Base-by-base conservation (phyloP, 2,797 vertebrate genomes). In the Hirundo rustica region DNA sequence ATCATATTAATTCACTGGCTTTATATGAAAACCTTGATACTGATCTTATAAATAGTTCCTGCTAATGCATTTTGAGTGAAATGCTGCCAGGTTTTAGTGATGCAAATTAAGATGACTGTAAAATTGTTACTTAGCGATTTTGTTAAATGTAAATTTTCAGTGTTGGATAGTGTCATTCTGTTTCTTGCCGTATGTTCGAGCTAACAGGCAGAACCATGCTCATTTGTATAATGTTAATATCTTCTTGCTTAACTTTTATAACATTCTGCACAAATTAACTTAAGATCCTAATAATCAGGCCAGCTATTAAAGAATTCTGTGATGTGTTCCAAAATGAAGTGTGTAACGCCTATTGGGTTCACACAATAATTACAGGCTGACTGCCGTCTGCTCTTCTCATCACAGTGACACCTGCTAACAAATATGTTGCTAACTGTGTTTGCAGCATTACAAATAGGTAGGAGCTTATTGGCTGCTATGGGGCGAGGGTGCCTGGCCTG, bases 51-150 rank as follows among this genome's bases (percentile, higher is more conserved):
- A 98, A 97, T 97, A 98, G 96, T 82, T 93, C 79, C 93, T 95
- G 94, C 95, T 97, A 97, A 97, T 97, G 94, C 97, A 97, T 97
- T 97, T 98, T 97, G 97, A 97, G 94, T 95, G 93, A 97, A 96
- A 96, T 66, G 86, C 90, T 95, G 95, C 95, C 97, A 98, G 96
- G 96, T 97, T 97, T 97, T 96, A 96, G 96, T 97, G 97, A 97
- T 97, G 97, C 96, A 98, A 98, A 97, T 98, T 96, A 98, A 97
- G 96, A 97, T 95, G 96, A 97, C 97, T 98, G 97, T 97, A 97
- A 98, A 98, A 98, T 97, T 97, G 96, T 97, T 97, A 97, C 97
- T 97, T 97, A 97, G 96, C 34, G 95, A 95, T 97, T 98, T 97
- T 96, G 91, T 97, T 96, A 97, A 96, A 98, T 97, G 97, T 96